Base-by-base conservation (phyloP, 2,888 invertebrate genomes). In the Eueremaeus valkanovi region DNA sequence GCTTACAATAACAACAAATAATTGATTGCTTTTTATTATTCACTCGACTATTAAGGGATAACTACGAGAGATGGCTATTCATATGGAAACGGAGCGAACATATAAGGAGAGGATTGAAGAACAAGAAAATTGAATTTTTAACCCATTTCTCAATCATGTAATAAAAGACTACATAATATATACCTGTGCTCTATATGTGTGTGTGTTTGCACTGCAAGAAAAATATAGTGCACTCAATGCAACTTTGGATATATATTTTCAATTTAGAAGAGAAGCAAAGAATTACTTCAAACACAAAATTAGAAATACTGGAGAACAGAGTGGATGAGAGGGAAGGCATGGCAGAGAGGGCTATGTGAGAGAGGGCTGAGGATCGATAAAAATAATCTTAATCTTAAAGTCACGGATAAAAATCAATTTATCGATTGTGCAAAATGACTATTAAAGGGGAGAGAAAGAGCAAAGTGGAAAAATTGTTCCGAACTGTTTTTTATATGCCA, bases 311-410 rank as follows among this genome's bases (percentile, higher is more conserved):
- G 45, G 45, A 45, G 45, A 45, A 13, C 45, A 45, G 45, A 45
- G 45, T 18, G 24, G 5, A 49, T n/a, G n/a, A n/a, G n/a, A n/a
- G n/a, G n/a, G n/a, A n/a, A n/a, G n/a, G n/a, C n/a, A n/a, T n/a
- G n/a, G n/a, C n/a, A n/a, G n/a, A n/a, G n/a, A n/a, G n/a, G n/a
- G n/a, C n/a, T 49, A 49, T 11, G 21, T 49, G 21, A n/a, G 18
- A 49, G 49, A 49, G 16, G 49, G 5, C 21, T 8, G 58, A 58
- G 58, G 18, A 58, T 58, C 58, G 58, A 58, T 58, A 58, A 58
- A 58, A 58, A 58, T 58, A 58, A 58, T 58, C 58, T 58, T 58
- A 29, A 58, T 58, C 58, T 58, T 58, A 58, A 58, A 58, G 58
- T 58, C 58, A 58, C 29, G 58, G 58, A 58, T 58, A 29, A 58